Conservation (phyloP, 2,888 invertebrate genomes). For the Eristalinus sepulchralis region DNA sequence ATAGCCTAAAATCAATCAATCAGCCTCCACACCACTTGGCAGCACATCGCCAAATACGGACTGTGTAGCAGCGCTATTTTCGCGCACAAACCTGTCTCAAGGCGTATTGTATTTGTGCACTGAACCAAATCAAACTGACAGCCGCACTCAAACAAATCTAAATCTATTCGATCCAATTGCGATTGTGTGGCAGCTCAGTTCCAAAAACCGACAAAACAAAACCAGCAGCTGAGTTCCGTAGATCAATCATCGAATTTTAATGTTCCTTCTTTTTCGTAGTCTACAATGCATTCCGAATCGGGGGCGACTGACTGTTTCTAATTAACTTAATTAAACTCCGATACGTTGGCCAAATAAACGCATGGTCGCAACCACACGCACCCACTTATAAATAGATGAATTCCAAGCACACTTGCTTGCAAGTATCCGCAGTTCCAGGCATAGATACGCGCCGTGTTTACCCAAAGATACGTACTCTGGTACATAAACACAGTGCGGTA, state of each 20-base stretch:
- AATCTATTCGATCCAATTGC: background rate
- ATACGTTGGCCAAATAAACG: constrained; percentile 22
- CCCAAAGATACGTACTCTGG: constrained; percentile 32
- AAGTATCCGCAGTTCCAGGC: background rate
- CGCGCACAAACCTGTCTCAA: constrained; percentile 30
- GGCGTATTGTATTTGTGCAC: constrained; percentile 23
- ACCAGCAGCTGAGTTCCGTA: background rate
- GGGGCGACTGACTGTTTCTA: constrained; percentile 41
- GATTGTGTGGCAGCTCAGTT: background rate
- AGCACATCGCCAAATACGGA: constrained; percentile 28
- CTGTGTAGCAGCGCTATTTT: background rate
- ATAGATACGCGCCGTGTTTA: constrained; percentile 12
- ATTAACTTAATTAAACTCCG: constrained; percentile 56
- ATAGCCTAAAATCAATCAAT: constrained; percentile 26
- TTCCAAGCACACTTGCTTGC: background rate
- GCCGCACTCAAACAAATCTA: background rate
- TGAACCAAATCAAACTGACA: constrained; percentile 28
- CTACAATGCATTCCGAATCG: constrained; percentile 13
- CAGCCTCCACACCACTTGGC: constrained; percentile 4
- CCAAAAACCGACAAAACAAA: background rate
- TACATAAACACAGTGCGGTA: background rate
- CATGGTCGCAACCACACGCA: constrained; percentile 24
- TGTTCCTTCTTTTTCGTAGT: background rate
- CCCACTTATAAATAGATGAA: constrained; percentile 33
- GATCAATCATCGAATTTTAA: constrained; percentile 54